Conservation (phyloP, 1,140 invertebrate species). For the Venturia canescens region DNA sequence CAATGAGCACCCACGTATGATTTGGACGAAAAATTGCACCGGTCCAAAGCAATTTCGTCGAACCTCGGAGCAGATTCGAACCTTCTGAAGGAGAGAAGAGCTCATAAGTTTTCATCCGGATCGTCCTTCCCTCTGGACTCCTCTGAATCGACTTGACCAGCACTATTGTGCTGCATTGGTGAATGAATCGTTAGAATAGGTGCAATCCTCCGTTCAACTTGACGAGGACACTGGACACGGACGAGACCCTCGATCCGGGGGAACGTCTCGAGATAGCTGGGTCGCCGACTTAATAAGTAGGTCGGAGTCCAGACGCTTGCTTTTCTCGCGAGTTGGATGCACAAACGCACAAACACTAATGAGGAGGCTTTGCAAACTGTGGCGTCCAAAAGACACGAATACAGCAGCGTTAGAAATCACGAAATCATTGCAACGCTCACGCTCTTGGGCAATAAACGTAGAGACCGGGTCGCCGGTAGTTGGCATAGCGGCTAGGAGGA, state of each 20-base stretch:
- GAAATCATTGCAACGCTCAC: conserved; percentile 2
- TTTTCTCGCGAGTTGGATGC: conserved; percentile 1
- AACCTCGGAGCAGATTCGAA: not conserved
- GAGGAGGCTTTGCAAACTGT: not conserved
- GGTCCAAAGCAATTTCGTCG: not conserved
- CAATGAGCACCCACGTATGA: not conserved
- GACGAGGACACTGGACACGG: not conserved
- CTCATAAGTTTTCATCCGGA: not conserved
- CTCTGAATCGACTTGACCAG: not conserved
- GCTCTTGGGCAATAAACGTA: conserved; percentile 10
- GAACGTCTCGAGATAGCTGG: not conserved
- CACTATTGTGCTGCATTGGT: not conserved
- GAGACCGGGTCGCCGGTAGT: conserved; percentile 16
- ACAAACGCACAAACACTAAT: not conserved
- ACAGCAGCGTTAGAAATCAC: conserved; percentile 26
- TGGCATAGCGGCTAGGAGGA: not conserved
- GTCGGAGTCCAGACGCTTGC: conserved; percentile 10
- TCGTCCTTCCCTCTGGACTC: not conserved
- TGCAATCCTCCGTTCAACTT: not conserved
- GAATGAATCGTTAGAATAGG: conserved; percentile 2
- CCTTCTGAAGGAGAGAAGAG: not conserved
- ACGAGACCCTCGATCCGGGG: not conserved
- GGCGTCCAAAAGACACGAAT: not conserved
- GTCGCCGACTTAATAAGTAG: conserved; percentile 23
- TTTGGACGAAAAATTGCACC: not conserved